Percentiles rank a stretch among this genome's conserved stretches.
These are phyloP conservation scores for Norana najaformis DNA, from an alignment of 2,888 invertebrate genomes.

Conservation along the genomic window DNA sequence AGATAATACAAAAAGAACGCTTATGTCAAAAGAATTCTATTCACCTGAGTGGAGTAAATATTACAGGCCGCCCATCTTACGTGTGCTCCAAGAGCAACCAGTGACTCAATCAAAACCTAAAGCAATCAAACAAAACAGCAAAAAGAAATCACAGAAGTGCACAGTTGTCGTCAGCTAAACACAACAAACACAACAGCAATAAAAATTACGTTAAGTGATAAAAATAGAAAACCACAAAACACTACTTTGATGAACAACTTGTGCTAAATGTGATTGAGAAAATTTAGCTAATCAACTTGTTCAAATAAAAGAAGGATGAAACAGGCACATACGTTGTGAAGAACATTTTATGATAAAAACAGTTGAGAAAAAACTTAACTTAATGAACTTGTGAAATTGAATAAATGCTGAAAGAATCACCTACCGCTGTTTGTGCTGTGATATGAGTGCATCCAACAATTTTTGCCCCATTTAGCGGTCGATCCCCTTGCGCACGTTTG, in stretches of 20 bases:
- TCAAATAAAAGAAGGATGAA: not conserved
- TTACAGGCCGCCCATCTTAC: constrained; percentile 99
- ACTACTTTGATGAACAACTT: not conserved
- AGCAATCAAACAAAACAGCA: not conserved
- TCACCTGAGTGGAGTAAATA: constrained; percentile 98
- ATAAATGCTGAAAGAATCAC: constrained; percentile 48
- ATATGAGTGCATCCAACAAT: constrained; percentile 97
- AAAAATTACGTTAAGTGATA: not conserved
- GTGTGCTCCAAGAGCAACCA: constrained; percentile 91
- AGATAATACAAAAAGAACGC: not conserved
- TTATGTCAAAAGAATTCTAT: constrained; percentile 61
- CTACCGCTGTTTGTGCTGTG: constrained; percentile 92
- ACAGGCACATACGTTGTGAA: not conserved
- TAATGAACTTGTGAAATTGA: not conserved
- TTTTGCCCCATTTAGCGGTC: constrained; percentile 91
- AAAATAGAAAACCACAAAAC: not conserved
- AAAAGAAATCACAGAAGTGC: not conserved
- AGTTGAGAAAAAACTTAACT: not conserved
- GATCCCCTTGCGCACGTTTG: constrained; percentile 84
- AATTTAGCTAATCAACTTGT: not conserved
- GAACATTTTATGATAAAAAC: not conserved
- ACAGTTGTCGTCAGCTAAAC: not conserved
- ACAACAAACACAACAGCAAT: not conserved
- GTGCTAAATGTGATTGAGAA: not conserved
- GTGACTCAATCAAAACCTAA: constrained; percentile 92